Percentiles rank a stretch among this genome's conserved stretches.
Conservation (phyloP, 2,888 invertebrate genomes). For the Smittia aterrima region DNA sequence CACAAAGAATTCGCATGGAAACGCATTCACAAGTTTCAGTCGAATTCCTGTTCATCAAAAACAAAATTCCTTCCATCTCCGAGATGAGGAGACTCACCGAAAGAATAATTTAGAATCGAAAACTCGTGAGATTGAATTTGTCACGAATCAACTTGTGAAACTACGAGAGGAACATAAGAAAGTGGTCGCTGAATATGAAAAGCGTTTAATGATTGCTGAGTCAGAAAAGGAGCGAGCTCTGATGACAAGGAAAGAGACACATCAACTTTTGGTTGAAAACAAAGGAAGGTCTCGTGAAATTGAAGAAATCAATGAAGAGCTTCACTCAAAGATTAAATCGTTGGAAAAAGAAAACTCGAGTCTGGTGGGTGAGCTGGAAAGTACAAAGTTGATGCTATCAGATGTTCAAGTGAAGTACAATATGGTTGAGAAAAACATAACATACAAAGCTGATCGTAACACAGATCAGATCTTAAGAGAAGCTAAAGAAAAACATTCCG, state of each 20-base stretch:
- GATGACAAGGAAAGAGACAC: slow-evolving; percentile 61
- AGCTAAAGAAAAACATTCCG: slow-evolving; percentile 55
- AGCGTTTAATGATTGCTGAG: slow-evolving; percentile 59
- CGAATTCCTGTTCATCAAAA: neutral
- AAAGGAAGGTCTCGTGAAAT: slow-evolving; percentile 51
- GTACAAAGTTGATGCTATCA: slow-evolving; percentile 56
- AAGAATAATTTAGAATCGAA: slow-evolving; percentile 41
- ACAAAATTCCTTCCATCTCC: neutral
- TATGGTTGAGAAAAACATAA: slow-evolving; percentile 50
- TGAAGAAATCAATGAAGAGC: slow-evolving; percentile 48
- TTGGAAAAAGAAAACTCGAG: slow-evolving; percentile 55
- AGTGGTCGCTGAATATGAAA: slow-evolving; percentile 57
- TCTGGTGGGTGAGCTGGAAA: slow-evolving; percentile 58
- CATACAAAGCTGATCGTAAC: slow-evolving; percentile 49
- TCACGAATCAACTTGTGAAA: slow-evolving; percentile 51
- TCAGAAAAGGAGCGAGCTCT: slow-evolving; percentile 62
- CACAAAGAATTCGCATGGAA: slow-evolving; percentile 48
- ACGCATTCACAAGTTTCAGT: neutral
- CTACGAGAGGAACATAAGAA: slow-evolving; percentile 47
- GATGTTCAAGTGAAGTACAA: slow-evolving; percentile 54
- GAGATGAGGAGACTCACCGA: slow-evolving; percentile 13
- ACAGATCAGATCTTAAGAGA: slow-evolving; percentile 53
- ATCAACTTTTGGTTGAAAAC: slow-evolving; percentile 60
- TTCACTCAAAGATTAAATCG: slow-evolving; percentile 54
- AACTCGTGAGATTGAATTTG: slow-evolving; percentile 49